Base-by-base conservation (phyloP, 2,113 vertebrate species). In the Neodon shergylaensis region DNA sequence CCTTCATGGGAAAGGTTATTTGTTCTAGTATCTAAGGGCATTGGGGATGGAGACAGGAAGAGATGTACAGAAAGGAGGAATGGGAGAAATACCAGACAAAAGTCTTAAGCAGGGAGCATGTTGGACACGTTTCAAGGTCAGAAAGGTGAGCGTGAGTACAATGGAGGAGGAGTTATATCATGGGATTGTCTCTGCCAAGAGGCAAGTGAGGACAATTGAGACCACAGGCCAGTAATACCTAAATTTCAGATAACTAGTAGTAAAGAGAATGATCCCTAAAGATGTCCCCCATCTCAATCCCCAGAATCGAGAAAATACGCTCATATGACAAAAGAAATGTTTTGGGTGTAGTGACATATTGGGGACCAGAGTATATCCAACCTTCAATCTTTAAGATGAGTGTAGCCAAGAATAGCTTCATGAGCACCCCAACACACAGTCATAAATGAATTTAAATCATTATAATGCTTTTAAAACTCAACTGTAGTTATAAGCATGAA, bases 171-270 rank as follows among this genome's bases (percentile, higher is more conserved):
- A 12, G 14, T 61, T 70, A 74, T 58, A 68, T 11, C 13, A 28
- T 13, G 0, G 10, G 49, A 26, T 1, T 3, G 11, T 26, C 22
- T 6, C 21, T 16, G 3, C 0, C 14, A 7, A 1, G 5, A 26
- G 24, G 28, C 39, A 66, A 4, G 61, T 2, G 3, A 85, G 44
- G 39, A 22, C 36, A 90, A 76, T 10, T 68, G 33, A 68, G 94
- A 92, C 14, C 66, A 84, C 17, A 76, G 58, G 13, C 36, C 39
- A 65, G 22, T 16, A 21, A 82, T n/a, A 85, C 39, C 54, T 76
- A n/a, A 39, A 81, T 61, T 82, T 77, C 49, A 77, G 44, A 65
- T 72, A 49, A 84, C 74, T 73, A 42, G 7, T 33, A 58, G 28
- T 70, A 68, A 68, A 31, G 16, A 77, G 28, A 89, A 81, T 39